phyloP scores from a whole-genome alignment of 2,113 vertebrate species.

The Eptesicus fuscus region DNA sequence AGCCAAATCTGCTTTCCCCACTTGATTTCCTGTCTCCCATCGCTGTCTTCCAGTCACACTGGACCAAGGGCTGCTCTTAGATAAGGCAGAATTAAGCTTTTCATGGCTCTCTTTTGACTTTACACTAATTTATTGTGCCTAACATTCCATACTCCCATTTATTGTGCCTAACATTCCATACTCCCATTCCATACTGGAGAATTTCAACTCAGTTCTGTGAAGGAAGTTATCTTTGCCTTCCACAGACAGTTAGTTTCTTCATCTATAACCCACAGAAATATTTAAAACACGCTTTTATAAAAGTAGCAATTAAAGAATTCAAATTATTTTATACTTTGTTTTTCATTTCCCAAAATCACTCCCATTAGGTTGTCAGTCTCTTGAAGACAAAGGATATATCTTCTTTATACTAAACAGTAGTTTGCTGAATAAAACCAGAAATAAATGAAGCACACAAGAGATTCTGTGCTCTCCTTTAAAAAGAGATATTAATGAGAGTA shows the following conservation, averaged over 20 bases:
- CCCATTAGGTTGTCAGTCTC: not conserved
- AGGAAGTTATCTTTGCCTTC: not conserved
- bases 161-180: not conserved
- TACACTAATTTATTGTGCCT: too few species aligned
- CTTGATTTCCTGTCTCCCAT: not conserved
- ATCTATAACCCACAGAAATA: not conserved
- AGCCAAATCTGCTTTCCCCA: not conserved
- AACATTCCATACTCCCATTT: not conserved
- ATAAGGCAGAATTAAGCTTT: not conserved
- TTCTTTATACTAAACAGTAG: not conserved
- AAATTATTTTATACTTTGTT: not conserved
- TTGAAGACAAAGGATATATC: not conserved
- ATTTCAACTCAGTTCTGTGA: not conserved
- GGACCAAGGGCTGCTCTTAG: not conserved
- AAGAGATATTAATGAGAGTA: not conserved
- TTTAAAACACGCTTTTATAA: not conserved
- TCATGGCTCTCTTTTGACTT: not conserved
- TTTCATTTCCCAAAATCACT: not conserved
- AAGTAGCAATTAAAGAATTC: not conserved
- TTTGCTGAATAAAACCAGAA: not conserved
- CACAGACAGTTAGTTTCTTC: not conserved
- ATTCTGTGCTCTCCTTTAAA: not conserved
- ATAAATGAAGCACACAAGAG: not conserved
- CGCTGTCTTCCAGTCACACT: rapidly evolving
- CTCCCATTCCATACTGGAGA: not conserved